Evolutionary conservation across 2,113 vertebrate species (phyloP), one percentile per base, ranked within the genome.

Genomic region (human): DNA sequence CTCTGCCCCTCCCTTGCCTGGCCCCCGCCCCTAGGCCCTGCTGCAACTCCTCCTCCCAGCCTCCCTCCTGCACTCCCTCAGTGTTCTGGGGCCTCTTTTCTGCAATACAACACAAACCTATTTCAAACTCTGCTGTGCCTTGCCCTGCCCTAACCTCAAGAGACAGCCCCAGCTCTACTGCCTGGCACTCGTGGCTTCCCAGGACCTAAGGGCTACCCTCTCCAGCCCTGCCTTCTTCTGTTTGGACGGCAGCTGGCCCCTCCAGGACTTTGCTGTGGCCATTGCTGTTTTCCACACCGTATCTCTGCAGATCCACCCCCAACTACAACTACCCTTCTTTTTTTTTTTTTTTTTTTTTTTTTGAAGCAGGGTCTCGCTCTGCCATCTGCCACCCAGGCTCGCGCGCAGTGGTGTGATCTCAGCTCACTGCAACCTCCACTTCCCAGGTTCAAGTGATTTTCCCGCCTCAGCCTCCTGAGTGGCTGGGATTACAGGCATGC

Each of bases 241-340:
- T 55, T 32, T 0, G 1, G 48, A 38, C 13, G 16, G n/a, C 25
- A 30, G 90, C 17, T 20, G 76, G 52, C 8, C 27, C 13, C 48
- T 32, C 27, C 3, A 2, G 43, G 73, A n/a, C 86, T 40, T 64
- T 9, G 43, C 61, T 30, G 55, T 72, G 59, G 16, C 9, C 40
- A 12, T 32, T 14, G 11, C n/a, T 59, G 22, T 25, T 23, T 40
- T 57, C 38, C 38, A 25, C 0, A 0, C 27, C 32, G 11, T 20
- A 23, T 30, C 35, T n/a, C 82, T 72, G 32, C 14, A 50, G 48
- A 45, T 14, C n/a, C 12, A 72, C 11, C 35, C 57, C 40, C 3
- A 50, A 12, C 32, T 76, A 64, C 27, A 30, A 30, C 27, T 64
- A 64, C 0, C 27, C 27, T 64, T 64, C 27, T 27, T 5, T 30